These are phyloP conservation scores for Myotis brandtii DNA, from an alignment of 2,113 vertebrate genomes.

Conservation along the genomic window DNA sequence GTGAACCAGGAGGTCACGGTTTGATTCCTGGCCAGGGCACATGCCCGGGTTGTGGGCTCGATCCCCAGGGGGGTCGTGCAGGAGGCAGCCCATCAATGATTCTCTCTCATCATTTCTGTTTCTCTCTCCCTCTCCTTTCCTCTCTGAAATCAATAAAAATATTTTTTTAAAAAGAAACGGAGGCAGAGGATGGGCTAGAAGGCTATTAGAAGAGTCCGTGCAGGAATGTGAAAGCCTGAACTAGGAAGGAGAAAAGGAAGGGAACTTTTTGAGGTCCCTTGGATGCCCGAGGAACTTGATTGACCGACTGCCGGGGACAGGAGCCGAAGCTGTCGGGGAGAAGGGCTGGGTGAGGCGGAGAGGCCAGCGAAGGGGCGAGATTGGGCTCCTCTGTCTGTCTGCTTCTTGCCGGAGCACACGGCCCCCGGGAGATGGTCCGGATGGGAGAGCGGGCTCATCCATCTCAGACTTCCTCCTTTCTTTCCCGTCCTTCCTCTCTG, in stretches of 20 bases:
- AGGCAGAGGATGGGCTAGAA: background rate
- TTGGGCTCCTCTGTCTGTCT: background rate
- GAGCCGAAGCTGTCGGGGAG: background rate
- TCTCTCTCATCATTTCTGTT: too few species aligned
- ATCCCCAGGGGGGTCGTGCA: too few species aligned
- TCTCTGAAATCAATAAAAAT: too few species aligned
- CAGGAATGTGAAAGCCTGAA: background rate
- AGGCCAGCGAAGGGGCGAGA: background rate
- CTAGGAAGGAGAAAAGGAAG: background rate
- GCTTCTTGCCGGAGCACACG: background rate
- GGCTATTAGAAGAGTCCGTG: background rate
- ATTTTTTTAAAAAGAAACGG: background rate
- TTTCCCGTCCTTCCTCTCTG: background rate
- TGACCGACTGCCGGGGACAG: background rate
- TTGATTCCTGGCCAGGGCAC: too few species aligned
- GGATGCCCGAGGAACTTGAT: background rate
- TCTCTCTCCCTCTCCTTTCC: too few species aligned
- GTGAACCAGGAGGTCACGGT: too few species aligned
- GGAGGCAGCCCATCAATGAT: too few species aligned
- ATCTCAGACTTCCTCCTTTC: conserved; percentile 26
- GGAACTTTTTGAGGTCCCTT: background rate
- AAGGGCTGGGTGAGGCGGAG: background rate
- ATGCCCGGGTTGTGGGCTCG: too few species aligned
- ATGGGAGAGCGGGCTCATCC: conserved; percentile 49
- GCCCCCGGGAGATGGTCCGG: background rate